phyloP scores from a whole-genome alignment of 2,113 vertebrate species.

The Geothlypis trichas region DNA sequence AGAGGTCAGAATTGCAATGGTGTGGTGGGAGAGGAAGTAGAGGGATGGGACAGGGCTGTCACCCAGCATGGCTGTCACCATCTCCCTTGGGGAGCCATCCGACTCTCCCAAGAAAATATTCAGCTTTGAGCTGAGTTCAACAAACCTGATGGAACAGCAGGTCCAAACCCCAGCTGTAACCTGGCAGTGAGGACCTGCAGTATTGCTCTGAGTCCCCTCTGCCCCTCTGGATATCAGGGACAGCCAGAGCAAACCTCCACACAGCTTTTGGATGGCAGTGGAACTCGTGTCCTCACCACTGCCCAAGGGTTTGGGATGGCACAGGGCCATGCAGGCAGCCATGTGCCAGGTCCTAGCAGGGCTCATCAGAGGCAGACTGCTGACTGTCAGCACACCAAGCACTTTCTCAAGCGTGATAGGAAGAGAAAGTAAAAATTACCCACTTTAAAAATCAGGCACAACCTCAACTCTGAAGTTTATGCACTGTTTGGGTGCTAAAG shows the following conservation, averaged over 20 bases:
- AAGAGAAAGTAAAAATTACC: neutral
- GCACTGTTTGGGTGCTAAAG: neutral
- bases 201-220: neutral
- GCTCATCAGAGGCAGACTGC: neutral
- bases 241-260: neutral
- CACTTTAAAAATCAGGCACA: neutral
- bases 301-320: neutral
- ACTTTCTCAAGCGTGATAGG: neutral
- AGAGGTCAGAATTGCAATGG: neutral
- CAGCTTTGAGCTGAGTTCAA: neutral
- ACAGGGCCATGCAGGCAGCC: rapidly evolving
- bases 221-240: neutral
- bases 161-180: neutral
- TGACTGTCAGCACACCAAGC: neutral
- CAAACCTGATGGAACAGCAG: neutral
- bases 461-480: neutral
- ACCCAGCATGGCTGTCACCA: neutral
- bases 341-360: neutral
- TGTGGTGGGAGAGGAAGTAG: neutral
- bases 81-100: neutral
- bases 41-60: neutral
- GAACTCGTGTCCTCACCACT: rapidly evolving
- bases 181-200: neutral
- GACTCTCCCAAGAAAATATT: neutral
- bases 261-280: neutral